Evolutionary conservation across 2,888 invertebrate genomes (phyloP), one percentile per base, ranked within the genome.

Genomic region (Trichopria drosophilae): DNA sequence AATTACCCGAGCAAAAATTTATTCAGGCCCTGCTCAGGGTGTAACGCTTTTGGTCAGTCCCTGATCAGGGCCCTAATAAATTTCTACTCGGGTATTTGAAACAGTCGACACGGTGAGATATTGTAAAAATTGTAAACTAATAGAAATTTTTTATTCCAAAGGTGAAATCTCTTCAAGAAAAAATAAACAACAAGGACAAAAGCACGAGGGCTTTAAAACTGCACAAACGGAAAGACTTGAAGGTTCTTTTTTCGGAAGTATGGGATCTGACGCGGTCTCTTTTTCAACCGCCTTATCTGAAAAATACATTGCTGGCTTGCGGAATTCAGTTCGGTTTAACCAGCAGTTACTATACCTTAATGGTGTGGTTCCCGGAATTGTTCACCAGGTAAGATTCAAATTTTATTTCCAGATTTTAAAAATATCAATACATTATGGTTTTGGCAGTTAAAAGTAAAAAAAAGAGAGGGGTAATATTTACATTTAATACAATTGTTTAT

Each of bases 301-400:
- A 84, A 65, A 87, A 88, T 72, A 89, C 89, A 20, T 69, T 86
- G 44, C 80, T 90, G 52, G 87, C 89, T 37, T 88, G 91, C 71
- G 80, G 86, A 29, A 88, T 92, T 61, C 90, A 91, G 69, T 91
- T 91, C 72, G 90, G 91, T 62, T 77, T 89, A 53, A 89, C 89
- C 31, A 85, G 88, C 78, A 93, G 93, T 69, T 93, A 92, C 77
- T 93, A 93, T 74, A 93, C 93, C 6, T 77, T 93, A 32, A 92
- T 91, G 88, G 84, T 93, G 72, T 93, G 93, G 93, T 92, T 93
- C 77, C 92, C 92, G 10, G 92, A 92, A 74, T 76, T 93, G 64
- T 93, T 93, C 77, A 72, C 69, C 48, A 69, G 72, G 72, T 72
- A 61, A 28, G 18, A 3, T 31, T 39, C 9, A n/a, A n/a, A 9